Percentiles rank a stretch among this genome's conserved stretches.
Evolutionary conservation across 2,888 invertebrate species (phyloP).

Genomic region (Plebejus melissa): DNA sequence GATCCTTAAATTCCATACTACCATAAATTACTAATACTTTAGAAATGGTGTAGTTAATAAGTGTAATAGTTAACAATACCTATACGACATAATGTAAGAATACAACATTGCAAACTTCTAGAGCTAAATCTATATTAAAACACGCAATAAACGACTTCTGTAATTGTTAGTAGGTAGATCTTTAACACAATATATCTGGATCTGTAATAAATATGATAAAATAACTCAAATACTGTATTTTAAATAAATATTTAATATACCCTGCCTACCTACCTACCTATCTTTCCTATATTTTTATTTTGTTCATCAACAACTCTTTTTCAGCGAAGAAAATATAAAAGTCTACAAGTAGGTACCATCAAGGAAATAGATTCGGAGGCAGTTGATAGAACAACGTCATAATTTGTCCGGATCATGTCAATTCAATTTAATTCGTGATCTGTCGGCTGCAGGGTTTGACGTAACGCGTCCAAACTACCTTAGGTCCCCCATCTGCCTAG

Average conservation of each 20-base stretch:
- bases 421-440: no score
- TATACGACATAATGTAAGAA: background rate
- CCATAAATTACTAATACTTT: background rate
- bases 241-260: background rate
- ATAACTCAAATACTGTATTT: slow-evolving; percentile 23
- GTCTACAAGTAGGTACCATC: no score
- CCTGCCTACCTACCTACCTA: background rate
- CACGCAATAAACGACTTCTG: slow-evolving; percentile 22
- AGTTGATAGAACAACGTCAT: no score
- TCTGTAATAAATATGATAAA: slow-evolving; percentile 32
- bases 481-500: no score
- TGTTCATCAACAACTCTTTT: no score
- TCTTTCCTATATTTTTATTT: background rate
- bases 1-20: background rate
- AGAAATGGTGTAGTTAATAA: background rate
- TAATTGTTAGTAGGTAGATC: slow-evolving; percentile 28
- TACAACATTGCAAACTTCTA: slow-evolving; percentile 14
- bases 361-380: no score
- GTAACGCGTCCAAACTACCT: no score
- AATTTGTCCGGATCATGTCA: no score
- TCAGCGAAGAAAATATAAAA: no score
- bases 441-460: no score
- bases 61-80: background rate
- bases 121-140: background rate
- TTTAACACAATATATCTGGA: slow-evolving; percentile 16